Base-by-base conservation (phyloP, 2,888 invertebrate species). In the Bombylius major region DNA sequence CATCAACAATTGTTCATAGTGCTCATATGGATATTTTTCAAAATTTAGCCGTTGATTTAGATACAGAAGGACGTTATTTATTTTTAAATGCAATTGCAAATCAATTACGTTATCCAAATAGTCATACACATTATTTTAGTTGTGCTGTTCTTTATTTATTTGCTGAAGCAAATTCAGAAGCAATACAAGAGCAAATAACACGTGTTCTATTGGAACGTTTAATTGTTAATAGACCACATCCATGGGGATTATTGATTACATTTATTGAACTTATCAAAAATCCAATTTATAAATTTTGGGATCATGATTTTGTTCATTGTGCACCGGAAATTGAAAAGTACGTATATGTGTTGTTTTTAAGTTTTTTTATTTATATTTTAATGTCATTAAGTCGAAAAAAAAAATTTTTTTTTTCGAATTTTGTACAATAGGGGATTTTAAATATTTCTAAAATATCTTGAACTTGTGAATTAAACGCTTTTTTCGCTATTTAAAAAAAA, bases 21-120 rank as follows among this genome's bases (percentile, higher is more conserved):
- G 89, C 98, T 1, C 98, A 96, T 73, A 99, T 99, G 97, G 99
- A 99, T 73, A 98, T 99, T 64, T 99, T 99, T 81, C 98, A 99
- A 77, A 98, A 97, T 77, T 81, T 99, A 64, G 96, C 96, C 1
- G 97, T 98, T 1, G 96, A 97, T 75, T 82, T 99, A 61, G 98
- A 99, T 73, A 96, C 91, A 12, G 98, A 99, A 78, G 99, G 97
- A 73, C 75, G 79, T 50, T 99, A 99, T 73, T 76, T 99, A 67
- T 97, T 99, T 77, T 79, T 99, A 69, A 99, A 99, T 73, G 96
- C 98, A 4, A 94, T 99, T 63, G 97, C 97, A 51, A 99, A 99
- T 76, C 99, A 99, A 71, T 78, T 99, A 66, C 84, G 99, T 33
- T 99, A 98, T 76, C 99, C 99, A 12, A 99, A 99, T 76, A 97